Percentiles rank a stretch among this genome's conserved stretches.
These are phyloP conservation scores for Ellobius talpinus DNA, from an alignment of 2,113 vertebrate species.

Conservation along the genomic window DNA sequence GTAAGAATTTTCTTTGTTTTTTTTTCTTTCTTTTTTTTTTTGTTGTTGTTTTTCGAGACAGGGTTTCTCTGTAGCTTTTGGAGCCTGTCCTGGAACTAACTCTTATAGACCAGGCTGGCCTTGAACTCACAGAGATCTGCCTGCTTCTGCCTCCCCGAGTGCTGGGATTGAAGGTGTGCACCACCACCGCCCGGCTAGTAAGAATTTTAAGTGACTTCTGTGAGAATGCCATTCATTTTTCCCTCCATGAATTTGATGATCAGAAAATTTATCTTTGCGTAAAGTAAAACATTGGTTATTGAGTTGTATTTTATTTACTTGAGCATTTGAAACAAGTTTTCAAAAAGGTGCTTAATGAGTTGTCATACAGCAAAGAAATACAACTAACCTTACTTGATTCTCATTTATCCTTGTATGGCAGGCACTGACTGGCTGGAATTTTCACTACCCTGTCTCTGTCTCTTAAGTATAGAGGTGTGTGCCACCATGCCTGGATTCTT, in stretches of 20 bases:
- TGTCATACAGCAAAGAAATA: neutral
- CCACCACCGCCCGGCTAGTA: no score
- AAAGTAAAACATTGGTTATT: slow-evolving; percentile 12
- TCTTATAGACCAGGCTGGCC: no score
- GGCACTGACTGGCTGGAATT: neutral
- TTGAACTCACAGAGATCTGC: no score
- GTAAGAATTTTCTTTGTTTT: neutral
- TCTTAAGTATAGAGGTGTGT: neutral
- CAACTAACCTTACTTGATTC: neutral
- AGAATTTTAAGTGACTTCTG: neutral
- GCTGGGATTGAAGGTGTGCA: no score
- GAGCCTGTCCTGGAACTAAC: no score
- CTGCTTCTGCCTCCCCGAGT: no score
- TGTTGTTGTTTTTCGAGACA: no score
- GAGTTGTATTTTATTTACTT: slow-evolving; percentile 8
- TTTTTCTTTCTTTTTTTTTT: no score
- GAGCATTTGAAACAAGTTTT: slow-evolving; percentile 3
- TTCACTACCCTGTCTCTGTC: neutral
- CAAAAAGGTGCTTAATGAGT: neutral
- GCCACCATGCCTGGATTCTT: neutral
- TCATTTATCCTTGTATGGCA: neutral
- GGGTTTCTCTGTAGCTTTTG: no score
- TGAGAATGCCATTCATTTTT: slow-evolving; percentile 42
- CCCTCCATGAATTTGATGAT: neutral
- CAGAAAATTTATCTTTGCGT: slow-evolving; percentile 16